Base-by-base conservation (phyloP, 2,888 invertebrate genomes). In the Apoda limacodes region DNA sequence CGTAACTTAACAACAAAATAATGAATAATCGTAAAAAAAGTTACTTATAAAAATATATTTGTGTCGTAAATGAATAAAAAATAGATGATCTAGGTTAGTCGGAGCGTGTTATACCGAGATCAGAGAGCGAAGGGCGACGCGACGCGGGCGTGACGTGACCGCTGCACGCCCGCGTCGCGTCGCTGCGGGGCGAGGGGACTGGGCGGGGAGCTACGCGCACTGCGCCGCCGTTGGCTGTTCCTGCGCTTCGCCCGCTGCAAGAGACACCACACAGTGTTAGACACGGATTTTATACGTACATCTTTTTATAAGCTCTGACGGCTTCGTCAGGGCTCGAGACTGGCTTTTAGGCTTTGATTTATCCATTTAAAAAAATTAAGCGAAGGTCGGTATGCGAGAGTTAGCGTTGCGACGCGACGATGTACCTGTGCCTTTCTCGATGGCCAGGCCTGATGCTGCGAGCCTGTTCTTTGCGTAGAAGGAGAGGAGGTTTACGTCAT, bases 401-500 rank as follows among this genome's bases (percentile, higher is more conserved):
- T 55, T 67, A 69, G 68, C 63, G 58, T 44, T 59, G 68, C 62
- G 63, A 61, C 46, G 41, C 51, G 46, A 42, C 52, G 53, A 51
- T 58, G 63, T 68, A 83, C 82, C 78, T 84, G 85, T 66, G 61
- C 60, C 71, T 54, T 61, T 59, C 46, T 78, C 76, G 54, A 66
- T 55, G 56, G 74, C 75, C 45, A 82, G 60, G 28, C 80, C 80
- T 54, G 83, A 82, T 46, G 86, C 87, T 51, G 87, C 88, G 51
- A 85, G 84, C 51, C 88, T 84, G 72, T 90, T 89, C 82, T 89
- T 89, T 78, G 89, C 88, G 84, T 93, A 93, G 83, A 88, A 92
- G 64, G 93, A 93, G 62, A 93, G 85, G 57, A 92, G 87, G 63
- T 90, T 90, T 69, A 93, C 91, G 82, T 93, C 93, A 71, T 86